These are phyloP conservation scores for Lycocorax pyrrhopterus DNA, from an alignment of 2,113 vertebrate species.

Conservation along the genomic window DNA sequence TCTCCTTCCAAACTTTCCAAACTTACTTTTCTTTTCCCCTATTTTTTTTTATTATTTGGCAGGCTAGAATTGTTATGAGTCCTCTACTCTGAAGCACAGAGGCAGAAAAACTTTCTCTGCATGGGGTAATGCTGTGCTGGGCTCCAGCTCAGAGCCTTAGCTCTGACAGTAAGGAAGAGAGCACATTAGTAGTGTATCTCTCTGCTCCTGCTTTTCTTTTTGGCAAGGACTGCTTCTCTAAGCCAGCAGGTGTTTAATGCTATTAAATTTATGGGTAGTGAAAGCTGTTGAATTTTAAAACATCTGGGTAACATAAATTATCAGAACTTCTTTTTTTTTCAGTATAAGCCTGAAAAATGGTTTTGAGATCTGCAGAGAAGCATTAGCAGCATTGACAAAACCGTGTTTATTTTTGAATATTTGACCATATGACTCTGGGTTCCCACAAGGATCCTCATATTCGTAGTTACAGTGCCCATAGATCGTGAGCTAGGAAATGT, in stretches of 20 bases:
- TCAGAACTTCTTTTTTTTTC: background rate
- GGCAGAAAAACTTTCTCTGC: conserved; percentile 29
- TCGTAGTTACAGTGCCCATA: background rate
- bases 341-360: conserved; percentile 34
- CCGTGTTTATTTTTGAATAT: conserved; percentile 40
- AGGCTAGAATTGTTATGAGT: background rate
- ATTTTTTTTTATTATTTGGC: background rate
- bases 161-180: conserved; percentile 41
- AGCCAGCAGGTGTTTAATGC: conserved; percentile 80
- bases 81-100: background rate
- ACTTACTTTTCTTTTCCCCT: background rate
- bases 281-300: conserved; percentile 75
- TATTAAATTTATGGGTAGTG: conserved; percentile 78
- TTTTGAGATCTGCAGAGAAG: conserved; percentile 60
- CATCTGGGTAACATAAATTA: conserved; percentile 78
- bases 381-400: conserved; percentile 52
- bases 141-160: conserved; percentile 42
- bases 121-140: conserved; percentile 11
- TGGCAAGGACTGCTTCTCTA: conserved; percentile 67
- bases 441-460: background rate
- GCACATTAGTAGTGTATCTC: conserved; percentile 57
- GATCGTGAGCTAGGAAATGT: background rate
- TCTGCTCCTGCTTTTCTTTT: conserved; percentile 69
- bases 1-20: background rate
- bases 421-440: background rate